Evolutionary conservation across 1,140 invertebrate genomes (phyloP), one percentile per base, ranked within the genome.

Genomic region (Pogonus chalceus): DNA sequence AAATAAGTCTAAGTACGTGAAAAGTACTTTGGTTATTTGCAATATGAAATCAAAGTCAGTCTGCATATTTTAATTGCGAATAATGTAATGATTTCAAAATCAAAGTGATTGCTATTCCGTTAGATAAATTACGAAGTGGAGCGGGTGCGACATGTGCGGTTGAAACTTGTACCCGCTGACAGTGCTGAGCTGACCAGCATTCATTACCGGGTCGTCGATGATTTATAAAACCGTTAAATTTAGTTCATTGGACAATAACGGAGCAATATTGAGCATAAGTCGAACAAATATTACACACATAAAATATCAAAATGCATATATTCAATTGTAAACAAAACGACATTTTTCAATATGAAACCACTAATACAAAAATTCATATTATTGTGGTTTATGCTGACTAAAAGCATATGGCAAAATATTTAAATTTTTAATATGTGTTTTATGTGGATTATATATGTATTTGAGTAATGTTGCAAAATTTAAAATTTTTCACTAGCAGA

Each of bases 281-380:
- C 18, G 37, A 43, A 31, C 26, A 31, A 43, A 16, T 43, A 43
- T 43, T 43, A 18, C 37, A 18, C 37, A 43, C 37, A 43, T 43
- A 43, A 43, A 43, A 18, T 12, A 3, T 43, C 37, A 9, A 12
- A 43, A 10, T 7, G 18, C 37, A 43, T 7, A 43, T 43, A 12
- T 43, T 43, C 37, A 9, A 43, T 43, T 9, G 7, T 18, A 18
- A 43, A 43, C 37, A 43, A 3, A 43, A 43, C 7, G 14, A 31
- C 26, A 43, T 43, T 7, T 43, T 43, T 12, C 37, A 9, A 43
- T 18, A 43, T 18, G n/a, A n/a, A n/a, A n/a, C n/a, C n/a, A n/a
- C n/a, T n/a, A n/a, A n/a, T n/a, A n/a, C n/a, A n/a, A n/a, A n/a
- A n/a, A n/a, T n/a, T n/a, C n/a, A n/a, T n/a, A n/a, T n/a, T n/a